Evolutionary conservation across 2,888 invertebrate genomes (phyloP).

Genomic region (Agrotis clavis): DNA sequence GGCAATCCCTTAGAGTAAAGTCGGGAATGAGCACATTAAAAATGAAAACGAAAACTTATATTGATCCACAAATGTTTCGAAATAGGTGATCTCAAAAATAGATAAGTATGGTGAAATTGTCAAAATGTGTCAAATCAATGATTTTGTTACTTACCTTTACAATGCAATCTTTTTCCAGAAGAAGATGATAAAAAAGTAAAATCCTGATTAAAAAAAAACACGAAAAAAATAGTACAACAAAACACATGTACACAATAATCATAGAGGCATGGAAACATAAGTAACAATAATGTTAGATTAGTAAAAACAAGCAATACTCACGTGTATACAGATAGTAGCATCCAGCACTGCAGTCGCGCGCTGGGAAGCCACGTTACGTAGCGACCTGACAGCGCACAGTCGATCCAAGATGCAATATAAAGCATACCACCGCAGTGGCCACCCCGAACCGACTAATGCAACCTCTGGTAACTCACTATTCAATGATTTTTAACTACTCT

Average conservation of each 20-base stretch:
- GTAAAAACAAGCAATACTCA: conserved; percentile 82
- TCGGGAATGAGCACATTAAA: conserved; percentile 35
- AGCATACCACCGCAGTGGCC: conserved; percentile 90
- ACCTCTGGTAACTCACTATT: conserved; percentile 85
- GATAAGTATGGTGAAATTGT: neutral
- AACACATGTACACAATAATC: conserved; percentile 21
- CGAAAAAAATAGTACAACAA: conserved; percentile 13
- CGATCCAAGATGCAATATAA: conserved; percentile 90
- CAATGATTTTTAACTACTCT: conserved; percentile 74
- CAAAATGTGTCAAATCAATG: neutral
- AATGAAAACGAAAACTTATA: neutral
- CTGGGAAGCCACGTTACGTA: conserved; percentile 92
- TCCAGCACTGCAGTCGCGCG: conserved; percentile 92
- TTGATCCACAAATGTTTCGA: neutral
- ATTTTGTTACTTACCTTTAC: neutral
- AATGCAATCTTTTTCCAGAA: neutral
- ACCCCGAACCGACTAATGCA: conserved; percentile 77
- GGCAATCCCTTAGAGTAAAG: conserved; percentile 24
- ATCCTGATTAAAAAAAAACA: neutral
- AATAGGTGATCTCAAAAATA: neutral
- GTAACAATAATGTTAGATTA: conserved; percentile 48
- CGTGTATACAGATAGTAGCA: conserved; percentile 94
- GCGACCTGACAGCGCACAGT: conserved; percentile 92
- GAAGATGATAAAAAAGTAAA: neutral
- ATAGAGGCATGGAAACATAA: conserved; percentile 17